These are phyloP conservation scores for Polia nebulosa DNA, from an alignment of 2,888 invertebrate species.

Conservation along the genomic window DNA sequence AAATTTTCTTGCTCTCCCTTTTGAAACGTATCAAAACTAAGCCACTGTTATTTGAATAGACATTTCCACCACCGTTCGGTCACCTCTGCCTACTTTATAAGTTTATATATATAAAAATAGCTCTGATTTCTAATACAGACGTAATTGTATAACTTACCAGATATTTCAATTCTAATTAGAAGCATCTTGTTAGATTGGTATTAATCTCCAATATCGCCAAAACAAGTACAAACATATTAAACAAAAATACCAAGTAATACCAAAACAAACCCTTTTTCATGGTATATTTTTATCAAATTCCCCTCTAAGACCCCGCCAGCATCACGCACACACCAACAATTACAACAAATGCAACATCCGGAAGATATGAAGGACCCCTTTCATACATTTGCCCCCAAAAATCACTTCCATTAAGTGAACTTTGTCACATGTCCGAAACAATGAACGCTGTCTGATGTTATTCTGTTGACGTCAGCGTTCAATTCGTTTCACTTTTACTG, in stretches of 20 bases:
- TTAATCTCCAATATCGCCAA: too few species aligned
- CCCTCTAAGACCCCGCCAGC: slow-evolving; percentile 8
- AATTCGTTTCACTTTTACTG: slow-evolving; percentile 48
- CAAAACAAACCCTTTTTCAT: neutral
- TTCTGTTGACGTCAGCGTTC: slow-evolving; percentile 46
- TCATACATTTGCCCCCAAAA: slow-evolving; percentile 77
- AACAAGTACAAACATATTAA: too few species aligned
- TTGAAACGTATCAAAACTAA: too few species aligned
- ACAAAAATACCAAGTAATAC: too few species aligned
- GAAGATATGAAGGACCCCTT: slow-evolving; percentile 84
- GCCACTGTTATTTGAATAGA: neutral
- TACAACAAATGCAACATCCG: slow-evolving; percentile 86
- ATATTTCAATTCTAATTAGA: neutral
- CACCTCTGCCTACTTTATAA: neutral
- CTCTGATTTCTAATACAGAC: too few species aligned
- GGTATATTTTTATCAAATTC: neutral
- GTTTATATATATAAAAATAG: too few species aligned
- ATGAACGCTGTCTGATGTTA: slow-evolving; percentile 60
- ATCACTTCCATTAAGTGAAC: slow-evolving; percentile 81
- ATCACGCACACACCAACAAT: slow-evolving; percentile 44
- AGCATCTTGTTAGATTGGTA: neutral
- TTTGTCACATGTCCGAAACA: slow-evolving; percentile 83
- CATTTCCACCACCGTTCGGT: neutral
- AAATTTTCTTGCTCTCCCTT: neutral
- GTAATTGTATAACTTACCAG: neutral